These are phyloP conservation scores for Lagenorhynchus albirostris DNA, from an alignment of 2,113 vertebrate genomes.

Conservation along the genomic window DNA sequence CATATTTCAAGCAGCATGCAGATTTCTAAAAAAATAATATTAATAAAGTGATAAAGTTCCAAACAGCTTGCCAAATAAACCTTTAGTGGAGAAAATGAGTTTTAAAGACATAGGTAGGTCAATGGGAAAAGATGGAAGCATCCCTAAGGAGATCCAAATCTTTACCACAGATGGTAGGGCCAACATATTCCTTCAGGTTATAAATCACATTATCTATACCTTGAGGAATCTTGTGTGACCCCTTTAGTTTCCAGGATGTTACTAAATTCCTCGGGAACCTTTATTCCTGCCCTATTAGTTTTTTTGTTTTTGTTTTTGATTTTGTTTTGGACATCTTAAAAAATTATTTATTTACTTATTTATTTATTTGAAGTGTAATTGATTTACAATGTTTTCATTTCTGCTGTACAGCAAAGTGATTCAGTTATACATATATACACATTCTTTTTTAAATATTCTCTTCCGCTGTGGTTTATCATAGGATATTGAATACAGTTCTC, in stretches of 20 bases:
- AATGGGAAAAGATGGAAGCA: background rate
- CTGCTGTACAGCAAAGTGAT: background rate
- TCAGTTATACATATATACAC: background rate
- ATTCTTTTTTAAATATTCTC: background rate
- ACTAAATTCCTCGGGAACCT: background rate
- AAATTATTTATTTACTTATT: background rate
- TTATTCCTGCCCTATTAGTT: background rate
- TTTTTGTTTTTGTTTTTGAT: background rate
- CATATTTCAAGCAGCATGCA: background rate
- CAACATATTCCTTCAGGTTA: background rate
- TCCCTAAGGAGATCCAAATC: background rate
- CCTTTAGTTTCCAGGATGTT: background rate
- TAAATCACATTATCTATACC: background rate
- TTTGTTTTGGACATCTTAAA: background rate
- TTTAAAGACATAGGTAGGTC: background rate
- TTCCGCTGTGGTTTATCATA: background rate
- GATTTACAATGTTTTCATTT: background rate
- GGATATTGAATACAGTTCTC: background rate
- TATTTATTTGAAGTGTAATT: background rate
- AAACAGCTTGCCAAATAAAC: background rate
- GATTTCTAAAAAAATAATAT: background rate
- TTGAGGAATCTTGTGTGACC: background rate
- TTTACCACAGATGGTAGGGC: background rate
- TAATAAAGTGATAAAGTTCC: background rate
- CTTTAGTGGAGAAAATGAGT: background rate